Evolutionary conservation across 2,888 invertebrate species (phyloP).

Genomic region (Caenorhabditis sp.): DNA sequence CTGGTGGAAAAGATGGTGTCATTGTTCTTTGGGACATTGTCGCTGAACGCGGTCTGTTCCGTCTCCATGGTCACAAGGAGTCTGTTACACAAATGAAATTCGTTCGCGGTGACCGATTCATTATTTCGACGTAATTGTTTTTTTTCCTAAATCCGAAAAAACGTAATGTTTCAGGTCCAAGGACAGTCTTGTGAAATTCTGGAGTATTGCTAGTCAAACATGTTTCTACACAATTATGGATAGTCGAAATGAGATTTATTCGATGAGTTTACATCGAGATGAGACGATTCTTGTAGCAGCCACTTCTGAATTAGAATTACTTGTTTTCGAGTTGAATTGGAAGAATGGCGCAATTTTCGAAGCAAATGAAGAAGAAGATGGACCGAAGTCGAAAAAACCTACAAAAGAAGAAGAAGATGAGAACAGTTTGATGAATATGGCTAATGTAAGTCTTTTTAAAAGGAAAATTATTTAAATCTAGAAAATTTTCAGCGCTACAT

Average conservation of each 20-base stretch:
- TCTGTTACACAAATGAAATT: constrained; percentile 80
- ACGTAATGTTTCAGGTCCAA: constrained; percentile 77
- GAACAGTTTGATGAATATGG: constrained; percentile 29
- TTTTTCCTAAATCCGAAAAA: background rate
- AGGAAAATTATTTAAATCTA: background rate
- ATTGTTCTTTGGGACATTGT: constrained; percentile 93
- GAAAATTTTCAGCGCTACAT: constrained; percentile 76
- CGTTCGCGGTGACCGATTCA: constrained; percentile 71
- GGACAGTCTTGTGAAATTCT: constrained; percentile 93
- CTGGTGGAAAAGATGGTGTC: constrained; percentile 91
- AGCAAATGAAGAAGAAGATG: constrained; percentile 17
- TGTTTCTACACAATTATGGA: constrained; percentile 94
- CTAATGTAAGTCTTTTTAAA: no score
- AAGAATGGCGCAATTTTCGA: constrained; percentile 41
- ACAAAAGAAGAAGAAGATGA: constrained; percentile 45
- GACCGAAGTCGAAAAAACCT: constrained; percentile 20
- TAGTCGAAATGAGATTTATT: constrained; percentile 79
- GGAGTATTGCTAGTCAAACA: constrained; percentile 92
- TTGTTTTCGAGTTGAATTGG: constrained; percentile 77
- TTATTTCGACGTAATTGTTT: constrained; percentile 72
- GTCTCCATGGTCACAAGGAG: constrained; percentile 90
- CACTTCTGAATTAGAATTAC: constrained; percentile 83
- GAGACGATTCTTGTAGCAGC: constrained; percentile 88
- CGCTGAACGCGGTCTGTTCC: constrained; percentile 86
- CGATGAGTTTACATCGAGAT: constrained; percentile 81